A percentile compares a stretch with the other conserved stretches of the same genome.
These are phyloP conservation scores for Neoitamus cyanurus DNA, from an alignment of 2,888 invertebrate species.

Conservation along the genomic window DNA sequence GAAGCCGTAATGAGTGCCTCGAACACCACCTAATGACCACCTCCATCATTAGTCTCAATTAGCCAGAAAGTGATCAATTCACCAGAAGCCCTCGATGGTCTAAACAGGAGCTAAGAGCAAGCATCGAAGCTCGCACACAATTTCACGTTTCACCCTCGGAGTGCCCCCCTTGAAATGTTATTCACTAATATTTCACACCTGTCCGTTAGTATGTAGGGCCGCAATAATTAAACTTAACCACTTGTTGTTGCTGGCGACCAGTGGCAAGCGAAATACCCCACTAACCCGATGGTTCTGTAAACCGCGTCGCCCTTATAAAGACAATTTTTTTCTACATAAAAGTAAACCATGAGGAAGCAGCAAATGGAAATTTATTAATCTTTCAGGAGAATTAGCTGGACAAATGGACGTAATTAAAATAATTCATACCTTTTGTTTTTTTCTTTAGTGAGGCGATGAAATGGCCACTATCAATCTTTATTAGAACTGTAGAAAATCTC, in stretches of 20 bases:
- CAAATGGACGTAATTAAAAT: background rate
- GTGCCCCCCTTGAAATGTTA: background rate
- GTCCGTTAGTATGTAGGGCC: background rate
- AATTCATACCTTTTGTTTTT: background rate
- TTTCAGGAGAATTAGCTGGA: background rate
- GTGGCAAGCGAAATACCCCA: background rate
- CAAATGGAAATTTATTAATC: slow-evolving; percentile 5
- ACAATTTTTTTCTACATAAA: background rate
- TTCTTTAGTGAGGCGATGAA: background rate
- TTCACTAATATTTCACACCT: slow-evolving; percentile 1
- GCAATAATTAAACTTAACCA: background rate
- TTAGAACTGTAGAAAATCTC: slow-evolving; percentile 11
- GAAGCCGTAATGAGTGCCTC: background rate
- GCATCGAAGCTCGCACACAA: background rate
- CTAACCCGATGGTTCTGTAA: background rate
- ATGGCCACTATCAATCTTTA: slow-evolving; percentile 29
- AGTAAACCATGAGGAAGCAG: background rate
- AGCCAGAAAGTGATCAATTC: background rate
- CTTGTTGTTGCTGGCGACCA: background rate
- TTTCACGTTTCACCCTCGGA: background rate
- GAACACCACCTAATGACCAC: background rate
- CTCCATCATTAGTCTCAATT: background rate
- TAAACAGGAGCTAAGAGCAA: background rate
- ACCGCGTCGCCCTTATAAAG: background rate
- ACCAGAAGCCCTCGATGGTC: background rate